phyloP scores from a whole-genome alignment of 2,888 invertebrate species.

The Polyommatus icarus region DNA sequence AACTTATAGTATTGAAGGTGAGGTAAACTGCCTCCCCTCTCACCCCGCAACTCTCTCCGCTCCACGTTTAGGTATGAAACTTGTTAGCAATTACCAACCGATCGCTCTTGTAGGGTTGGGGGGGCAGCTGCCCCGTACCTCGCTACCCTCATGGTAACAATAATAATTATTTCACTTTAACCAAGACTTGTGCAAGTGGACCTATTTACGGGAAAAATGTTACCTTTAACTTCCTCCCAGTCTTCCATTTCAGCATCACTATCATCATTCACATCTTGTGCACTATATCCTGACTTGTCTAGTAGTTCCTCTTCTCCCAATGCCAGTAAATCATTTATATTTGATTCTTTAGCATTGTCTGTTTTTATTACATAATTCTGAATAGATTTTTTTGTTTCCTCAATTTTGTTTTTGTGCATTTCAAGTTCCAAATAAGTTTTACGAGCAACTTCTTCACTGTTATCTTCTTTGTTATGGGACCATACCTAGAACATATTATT shows the following conservation, averaged over 20 bases:
- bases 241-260: conserved; percentile 85
- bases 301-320: conserved; percentile 80
- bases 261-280: conserved; percentile 53
- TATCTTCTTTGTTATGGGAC: conserved; percentile 56
- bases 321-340: conserved; percentile 84
- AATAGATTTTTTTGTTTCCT: conserved; percentile 80
- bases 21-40: too few relatives aligned
- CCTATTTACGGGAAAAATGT: not conserved
- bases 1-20: too few relatives aligned
- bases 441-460: conserved; percentile 70
- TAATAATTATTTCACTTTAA: too few relatives aligned
- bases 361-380: conserved; percentile 67
- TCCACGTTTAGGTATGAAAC: too few relatives aligned
- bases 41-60: too few relatives aligned
- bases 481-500: conserved; percentile 55
- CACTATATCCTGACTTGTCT: conserved; percentile 43
- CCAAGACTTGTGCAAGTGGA: not conserved
- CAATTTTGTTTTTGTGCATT: conserved; percentile 81
- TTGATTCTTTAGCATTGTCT: conserved; percentile 53
- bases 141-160: too few relatives aligned
- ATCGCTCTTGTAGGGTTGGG: too few relatives aligned
- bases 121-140: too few relatives aligned
- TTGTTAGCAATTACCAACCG: too few relatives aligned
- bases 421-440: conserved; percentile 79
- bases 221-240: conserved; percentile 88